A percentile compares a stretch with the other conserved stretches of the same genome.
Conservation (phyloP, 2,888 invertebrate genomes). For the Platycheirus albimanus region DNA sequence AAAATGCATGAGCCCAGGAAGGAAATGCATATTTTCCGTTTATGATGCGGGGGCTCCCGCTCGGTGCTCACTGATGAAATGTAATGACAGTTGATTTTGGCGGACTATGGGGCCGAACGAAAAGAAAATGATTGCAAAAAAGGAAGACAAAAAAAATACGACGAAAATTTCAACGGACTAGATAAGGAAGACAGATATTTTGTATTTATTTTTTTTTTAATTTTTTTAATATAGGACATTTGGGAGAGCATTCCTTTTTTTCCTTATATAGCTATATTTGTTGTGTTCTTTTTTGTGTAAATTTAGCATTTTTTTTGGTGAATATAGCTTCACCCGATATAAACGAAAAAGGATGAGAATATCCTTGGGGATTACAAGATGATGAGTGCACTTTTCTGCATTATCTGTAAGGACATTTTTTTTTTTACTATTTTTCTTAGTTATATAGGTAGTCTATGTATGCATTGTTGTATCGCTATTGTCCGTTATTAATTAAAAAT, state of each 20-base stretch:
- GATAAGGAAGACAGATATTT: constrained; percentile 58
- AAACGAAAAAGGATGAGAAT: constrained; percentile 47
- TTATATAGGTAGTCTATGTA: neutral
- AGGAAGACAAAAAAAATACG: constrained; percentile 33
- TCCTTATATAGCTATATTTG: no score
- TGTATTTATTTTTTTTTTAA: constrained; percentile 25
- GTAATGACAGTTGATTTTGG: constrained; percentile 73
- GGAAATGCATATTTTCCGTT: constrained; percentile 70
- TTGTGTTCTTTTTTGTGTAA: constrained; percentile 35
- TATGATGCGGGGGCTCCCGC: constrained; percentile 21
- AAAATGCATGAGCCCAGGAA: constrained; percentile 54
- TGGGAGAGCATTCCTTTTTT: constrained; percentile 31
- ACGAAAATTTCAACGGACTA: constrained; percentile 60
- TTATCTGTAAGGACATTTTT: constrained; percentile 65
- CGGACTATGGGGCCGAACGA: constrained; percentile 43
- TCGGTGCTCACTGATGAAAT: constrained; percentile 48
- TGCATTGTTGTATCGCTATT: constrained; percentile 66
- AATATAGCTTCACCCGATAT: neutral
- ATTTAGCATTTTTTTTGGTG: constrained; percentile 28
- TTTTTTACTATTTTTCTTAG: constrained; percentile 29
- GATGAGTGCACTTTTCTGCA: constrained; percentile 74
- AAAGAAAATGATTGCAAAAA: constrained; percentile 60
- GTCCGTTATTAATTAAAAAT: constrained; percentile 74
- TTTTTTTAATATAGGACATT: constrained; percentile 60
- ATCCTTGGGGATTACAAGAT: constrained; percentile 74